Percentiles rank a stretch among this genome's conserved stretches.
Evolutionary conservation across 2,888 invertebrate genomes (phyloP).

Genomic region (Apoderus coryli): DNA sequence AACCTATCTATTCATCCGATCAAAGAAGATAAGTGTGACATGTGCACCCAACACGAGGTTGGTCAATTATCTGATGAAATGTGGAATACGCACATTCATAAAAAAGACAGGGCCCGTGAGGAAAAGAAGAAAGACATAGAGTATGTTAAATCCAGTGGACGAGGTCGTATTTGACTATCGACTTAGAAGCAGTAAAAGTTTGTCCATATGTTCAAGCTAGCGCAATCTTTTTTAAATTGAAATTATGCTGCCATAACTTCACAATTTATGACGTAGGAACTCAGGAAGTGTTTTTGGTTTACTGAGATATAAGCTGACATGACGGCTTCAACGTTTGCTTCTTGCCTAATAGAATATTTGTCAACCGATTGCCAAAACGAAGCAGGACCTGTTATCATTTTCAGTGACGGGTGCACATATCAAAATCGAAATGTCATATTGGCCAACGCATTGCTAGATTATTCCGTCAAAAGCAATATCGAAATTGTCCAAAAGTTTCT

Average conservation of each 20-base stretch:
- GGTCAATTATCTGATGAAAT: constrained; percentile 7
- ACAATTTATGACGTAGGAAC: constrained; percentile 13
- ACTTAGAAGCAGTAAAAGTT: constrained; percentile 11
- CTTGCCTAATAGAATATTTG: too few species aligned
- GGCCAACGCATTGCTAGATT: constrained; percentile 20
- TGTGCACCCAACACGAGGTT: constrained; percentile 7
- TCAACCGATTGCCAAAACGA: constrained; percentile 10
- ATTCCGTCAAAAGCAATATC: constrained; percentile 14
- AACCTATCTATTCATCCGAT: constrained; percentile 10
- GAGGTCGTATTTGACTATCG: constrained; percentile 9
- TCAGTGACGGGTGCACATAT: constrained; percentile 12
- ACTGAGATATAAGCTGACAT: too few species aligned
- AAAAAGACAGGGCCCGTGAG: constrained; percentile 8
- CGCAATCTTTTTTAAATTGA: constrained; percentile 13
- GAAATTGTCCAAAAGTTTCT: constrained; percentile 22
- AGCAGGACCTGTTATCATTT: constrained; percentile 11
- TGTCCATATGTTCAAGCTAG: constrained; percentile 10
- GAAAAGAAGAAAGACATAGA: constrained; percentile 8
- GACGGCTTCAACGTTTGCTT: too few species aligned
- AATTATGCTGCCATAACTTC: constrained; percentile 14
- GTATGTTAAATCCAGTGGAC: not conserved
- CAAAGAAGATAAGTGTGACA: constrained; percentile 13
- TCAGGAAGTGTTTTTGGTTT: constrained; percentile 7
- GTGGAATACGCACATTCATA: constrained; percentile 6
- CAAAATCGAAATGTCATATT: constrained; percentile 16